phyloP scores from a whole-genome alignment of 2,113 vertebrate genomes.

The Mobula hypostoma region DNA sequence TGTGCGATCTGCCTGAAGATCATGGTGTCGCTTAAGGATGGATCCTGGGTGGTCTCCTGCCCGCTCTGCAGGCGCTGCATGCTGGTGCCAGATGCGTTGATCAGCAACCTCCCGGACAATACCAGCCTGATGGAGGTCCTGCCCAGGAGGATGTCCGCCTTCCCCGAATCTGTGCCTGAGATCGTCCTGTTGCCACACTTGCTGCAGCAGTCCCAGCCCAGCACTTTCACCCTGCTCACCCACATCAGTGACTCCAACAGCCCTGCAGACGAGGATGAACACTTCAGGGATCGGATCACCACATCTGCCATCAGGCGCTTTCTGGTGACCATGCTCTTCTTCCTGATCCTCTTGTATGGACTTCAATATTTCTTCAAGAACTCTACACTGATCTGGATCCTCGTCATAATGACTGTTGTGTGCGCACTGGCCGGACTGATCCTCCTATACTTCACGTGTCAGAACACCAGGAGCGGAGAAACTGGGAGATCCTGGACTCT shows the following conservation, averaged over 20 bases:
- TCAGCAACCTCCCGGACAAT: neutral
- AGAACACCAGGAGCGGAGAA: neutral
- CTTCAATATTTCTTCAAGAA: slow-evolving; percentile 26
- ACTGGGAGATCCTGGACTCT: neutral
- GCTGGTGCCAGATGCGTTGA: neutral
- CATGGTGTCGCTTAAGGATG: neutral
- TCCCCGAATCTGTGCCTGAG: neutral
- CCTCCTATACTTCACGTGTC: neutral
- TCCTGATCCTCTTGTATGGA: neutral
- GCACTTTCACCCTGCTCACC: neutral
- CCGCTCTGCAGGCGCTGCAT: slow-evolving; percentile 9
- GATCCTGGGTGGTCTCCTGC: neutral
- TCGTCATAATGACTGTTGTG: neutral
- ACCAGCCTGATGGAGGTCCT: neutral
- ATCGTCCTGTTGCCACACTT: neutral
- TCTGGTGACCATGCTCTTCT: slow-evolving; percentile 6
- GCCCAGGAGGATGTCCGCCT: slow-evolving; percentile 9
- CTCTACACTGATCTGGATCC: neutral
- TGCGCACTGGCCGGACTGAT: neutral
- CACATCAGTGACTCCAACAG: neutral
- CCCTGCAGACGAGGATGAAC: neutral
- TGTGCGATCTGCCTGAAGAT: slow-evolving; percentile 23
- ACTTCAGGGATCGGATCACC: neutral
- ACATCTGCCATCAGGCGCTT: neutral
- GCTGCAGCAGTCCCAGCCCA: neutral